Evolutionary conservation across 2,113 vertebrate genomes (phyloP).

Genomic region (Zosterops hypoxanthus): DNA sequence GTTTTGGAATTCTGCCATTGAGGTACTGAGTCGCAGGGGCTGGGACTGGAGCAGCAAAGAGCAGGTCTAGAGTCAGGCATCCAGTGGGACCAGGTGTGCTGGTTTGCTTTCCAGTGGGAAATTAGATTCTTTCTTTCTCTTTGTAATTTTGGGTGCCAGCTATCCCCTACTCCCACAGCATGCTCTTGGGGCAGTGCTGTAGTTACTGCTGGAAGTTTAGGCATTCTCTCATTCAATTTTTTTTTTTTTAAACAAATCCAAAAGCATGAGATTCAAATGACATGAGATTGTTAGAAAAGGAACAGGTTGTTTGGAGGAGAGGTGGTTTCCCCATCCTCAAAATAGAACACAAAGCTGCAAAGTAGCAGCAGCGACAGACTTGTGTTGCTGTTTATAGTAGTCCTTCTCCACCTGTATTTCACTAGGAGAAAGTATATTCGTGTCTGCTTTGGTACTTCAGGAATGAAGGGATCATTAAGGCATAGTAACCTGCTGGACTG

Average conservation of each 20-base stretch:
- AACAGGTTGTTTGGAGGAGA: neutral
- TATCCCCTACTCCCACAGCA: neutral
- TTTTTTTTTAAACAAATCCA: neutral
- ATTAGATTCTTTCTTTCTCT: neutral
- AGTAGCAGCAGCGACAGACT: neutral
- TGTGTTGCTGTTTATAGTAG: neutral
- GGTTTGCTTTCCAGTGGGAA: neutral
- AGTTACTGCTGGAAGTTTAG: neutral
- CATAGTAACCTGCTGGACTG: neutral
- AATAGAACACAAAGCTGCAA: neutral
- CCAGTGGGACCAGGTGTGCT: neutral
- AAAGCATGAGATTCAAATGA: neutral
- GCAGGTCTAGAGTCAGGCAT: neutral
- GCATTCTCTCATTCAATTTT: neutral
- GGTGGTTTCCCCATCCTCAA: neutral
- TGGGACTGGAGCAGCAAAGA: neutral
- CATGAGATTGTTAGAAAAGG: neutral
- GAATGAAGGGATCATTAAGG: neutral
- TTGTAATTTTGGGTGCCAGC: neutral
- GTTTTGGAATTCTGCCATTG: neutral
- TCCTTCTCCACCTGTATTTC: neutral
- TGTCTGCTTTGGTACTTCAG: neutral
- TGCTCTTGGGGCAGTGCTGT: neutral
- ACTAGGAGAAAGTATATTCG: neutral
- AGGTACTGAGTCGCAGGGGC: fast-evolving